Evolutionary conservation across 2,888 invertebrate genomes (phyloP).

Genomic region (Pheosia tremula): DNA sequence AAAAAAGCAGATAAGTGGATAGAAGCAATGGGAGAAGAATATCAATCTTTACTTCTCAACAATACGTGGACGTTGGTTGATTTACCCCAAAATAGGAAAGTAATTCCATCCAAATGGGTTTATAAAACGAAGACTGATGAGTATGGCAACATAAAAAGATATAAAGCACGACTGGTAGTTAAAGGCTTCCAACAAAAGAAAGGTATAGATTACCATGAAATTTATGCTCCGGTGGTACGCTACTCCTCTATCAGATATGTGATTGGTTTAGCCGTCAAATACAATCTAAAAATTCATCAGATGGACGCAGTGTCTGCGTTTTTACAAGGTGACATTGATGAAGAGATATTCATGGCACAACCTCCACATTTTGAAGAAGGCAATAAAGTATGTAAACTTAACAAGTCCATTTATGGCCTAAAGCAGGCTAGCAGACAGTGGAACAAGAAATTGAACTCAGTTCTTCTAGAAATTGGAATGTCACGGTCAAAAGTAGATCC

Average conservation of each 20-base stretch:
- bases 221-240: no score
- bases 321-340: not conserved
- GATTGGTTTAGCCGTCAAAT: not conserved
- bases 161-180: no score
- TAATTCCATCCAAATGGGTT: not conserved
- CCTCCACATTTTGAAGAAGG: not conserved
- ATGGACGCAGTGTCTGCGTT: not conserved
- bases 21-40: not conserved
- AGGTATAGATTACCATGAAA: no score
- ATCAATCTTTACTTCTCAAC: not conserved
- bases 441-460: conserved; percentile 28
- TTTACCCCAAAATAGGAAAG: not conserved
- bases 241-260: no score
- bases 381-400: not conserved
- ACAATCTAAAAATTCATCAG: not conserved
- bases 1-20: not conserved
- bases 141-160: not conserved
- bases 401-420: conserved; percentile 5
- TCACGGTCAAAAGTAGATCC: conserved; percentile 32
- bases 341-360: not conserved
- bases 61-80: not conserved
- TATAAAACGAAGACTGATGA: not conserved
- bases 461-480: conserved; percentile 31
- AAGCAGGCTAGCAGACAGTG: conserved; percentile 26
- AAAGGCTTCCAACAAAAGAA: no score